Evolutionary conservation across 2,113 vertebrate genomes (phyloP), one percentile per base, ranked within the genome.

Genomic region (Ciconia boyciana): DNA sequence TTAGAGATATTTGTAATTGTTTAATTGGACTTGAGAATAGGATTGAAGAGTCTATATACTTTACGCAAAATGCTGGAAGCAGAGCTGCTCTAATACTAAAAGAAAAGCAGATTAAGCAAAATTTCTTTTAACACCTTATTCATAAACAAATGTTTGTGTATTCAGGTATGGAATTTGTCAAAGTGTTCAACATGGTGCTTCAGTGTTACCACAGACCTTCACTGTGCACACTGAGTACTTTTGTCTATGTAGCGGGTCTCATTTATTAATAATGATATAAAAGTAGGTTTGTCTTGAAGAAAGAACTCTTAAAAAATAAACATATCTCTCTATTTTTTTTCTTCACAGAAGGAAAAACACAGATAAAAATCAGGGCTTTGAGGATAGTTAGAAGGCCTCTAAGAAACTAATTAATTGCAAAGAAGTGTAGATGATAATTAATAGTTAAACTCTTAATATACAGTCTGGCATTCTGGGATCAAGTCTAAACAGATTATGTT

Each of bases 321-420:
- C 93, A 79, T 69, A 71, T 71, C 46, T 19, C 26, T 49, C 11
- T 49, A 25, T 36, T 24, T 51, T 71, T 74, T 57, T 76, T 80
- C 39, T 82, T 57, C 19, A 34, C 10, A 13, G 28, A 17, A 57
- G 68, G 17, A 51, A 78, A 62, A 52, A 1, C 4, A 51, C 5
- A 60, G 48, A 41, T 32, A 89, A 88, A 75, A 28, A 69, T 79
- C 46, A 89, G 41, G 49, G 28, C 13, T 96, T 68, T 94, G 57
- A 89, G 25, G 28, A 36, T 28, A 77, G 12, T 66, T 91, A 70
- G 55, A 87, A 72, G 95, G 13, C 8, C 41, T 93, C 31, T 85
- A 85, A 92, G 80, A 96, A 93, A 78, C 17, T 68, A 87, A 96
- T 87, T 87, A 95, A 75, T 78, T 92, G 39, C 5, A 94, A 55